Evolutionary conservation across 1,140 invertebrate genomes (phyloP).

Genomic region (Lamellibrachia luymesi): DNA sequence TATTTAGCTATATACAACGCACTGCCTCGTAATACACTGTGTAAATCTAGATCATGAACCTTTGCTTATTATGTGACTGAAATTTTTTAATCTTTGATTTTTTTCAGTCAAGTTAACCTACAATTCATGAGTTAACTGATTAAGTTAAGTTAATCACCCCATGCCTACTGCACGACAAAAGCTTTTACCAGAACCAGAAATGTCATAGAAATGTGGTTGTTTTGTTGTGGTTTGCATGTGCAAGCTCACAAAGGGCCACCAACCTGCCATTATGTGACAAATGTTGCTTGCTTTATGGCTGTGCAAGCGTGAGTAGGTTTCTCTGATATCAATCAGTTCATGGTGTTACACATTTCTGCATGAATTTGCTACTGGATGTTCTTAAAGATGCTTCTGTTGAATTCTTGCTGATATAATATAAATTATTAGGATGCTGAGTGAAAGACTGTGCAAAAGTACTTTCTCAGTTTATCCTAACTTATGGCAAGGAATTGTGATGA

Average conservation of each 20-base stretch:
- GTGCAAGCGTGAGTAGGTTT: neutral
- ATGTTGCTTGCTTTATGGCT: neutral
- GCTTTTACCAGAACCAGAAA: neutral
- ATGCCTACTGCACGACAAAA: constrained; percentile 13
- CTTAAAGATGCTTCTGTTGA: neutral
- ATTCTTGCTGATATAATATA: neutral
- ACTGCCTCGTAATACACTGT: too few relatives aligned
- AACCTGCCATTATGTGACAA: constrained; percentile 13
- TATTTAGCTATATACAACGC: too few relatives aligned
- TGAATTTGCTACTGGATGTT: neutral
- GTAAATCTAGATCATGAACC: too few relatives aligned
- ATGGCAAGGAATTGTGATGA: too few relatives aligned
- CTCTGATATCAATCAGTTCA: neutral
- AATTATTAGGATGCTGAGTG: neutral
- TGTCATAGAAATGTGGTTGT: neutral
- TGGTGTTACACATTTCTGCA: neutral
- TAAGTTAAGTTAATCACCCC: too few relatives aligned
- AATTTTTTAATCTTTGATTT: too few relatives aligned
- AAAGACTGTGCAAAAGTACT: too few relatives aligned
- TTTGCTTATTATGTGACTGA: too few relatives aligned
- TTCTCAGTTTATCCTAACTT: too few relatives aligned
- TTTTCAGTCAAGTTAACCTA: too few relatives aligned
- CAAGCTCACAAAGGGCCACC: neutral
- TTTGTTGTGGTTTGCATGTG: constrained; percentile 18
- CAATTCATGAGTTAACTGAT: too few relatives aligned